These are phyloP conservation scores for Thera britannica DNA, from an alignment of 2,888 invertebrate genomes.

Conservation along the genomic window DNA sequence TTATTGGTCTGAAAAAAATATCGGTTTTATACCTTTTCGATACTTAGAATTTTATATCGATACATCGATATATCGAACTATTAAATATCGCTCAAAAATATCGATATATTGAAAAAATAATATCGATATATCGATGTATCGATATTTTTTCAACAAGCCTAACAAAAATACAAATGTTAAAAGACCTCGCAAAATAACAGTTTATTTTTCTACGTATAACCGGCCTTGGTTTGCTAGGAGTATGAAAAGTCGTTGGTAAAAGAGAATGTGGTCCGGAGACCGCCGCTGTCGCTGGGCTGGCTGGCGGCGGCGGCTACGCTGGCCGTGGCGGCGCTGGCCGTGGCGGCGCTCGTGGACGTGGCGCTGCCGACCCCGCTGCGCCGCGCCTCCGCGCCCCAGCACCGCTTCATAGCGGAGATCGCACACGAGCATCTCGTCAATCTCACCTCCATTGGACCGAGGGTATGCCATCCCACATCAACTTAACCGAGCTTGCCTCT, in stretches of 20 bases:
- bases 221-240: not conserved
- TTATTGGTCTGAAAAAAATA: no score
- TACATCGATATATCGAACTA: no score
- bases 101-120: no score
- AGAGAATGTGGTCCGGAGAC: constrained; percentile 53
- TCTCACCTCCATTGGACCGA: constrained; percentile 85
- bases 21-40: no score
- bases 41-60: no score
- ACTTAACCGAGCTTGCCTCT: no score
- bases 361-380: constrained; percentile 83
- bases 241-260: constrained; percentile 46
- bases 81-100: no score
- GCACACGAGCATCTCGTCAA: constrained; percentile 87
- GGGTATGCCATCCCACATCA: constrained; percentile 52
- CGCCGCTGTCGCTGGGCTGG: constrained; percentile 58
- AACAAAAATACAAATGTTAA: no score
- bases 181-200: no score
- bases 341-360: constrained; percentile 83
- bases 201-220: not conserved
- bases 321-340: constrained; percentile 77
- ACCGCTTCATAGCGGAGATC: constrained; percentile 80
- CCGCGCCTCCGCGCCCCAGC: constrained; percentile 44
- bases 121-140: no score
- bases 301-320: constrained; percentile 81
- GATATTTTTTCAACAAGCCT: no score